Percentiles rank a stretch among this genome's conserved stretches.
Evolutionary conservation across 1,140 invertebrate genomes (phyloP).

Genomic region (Octopus sinensis): DNA sequence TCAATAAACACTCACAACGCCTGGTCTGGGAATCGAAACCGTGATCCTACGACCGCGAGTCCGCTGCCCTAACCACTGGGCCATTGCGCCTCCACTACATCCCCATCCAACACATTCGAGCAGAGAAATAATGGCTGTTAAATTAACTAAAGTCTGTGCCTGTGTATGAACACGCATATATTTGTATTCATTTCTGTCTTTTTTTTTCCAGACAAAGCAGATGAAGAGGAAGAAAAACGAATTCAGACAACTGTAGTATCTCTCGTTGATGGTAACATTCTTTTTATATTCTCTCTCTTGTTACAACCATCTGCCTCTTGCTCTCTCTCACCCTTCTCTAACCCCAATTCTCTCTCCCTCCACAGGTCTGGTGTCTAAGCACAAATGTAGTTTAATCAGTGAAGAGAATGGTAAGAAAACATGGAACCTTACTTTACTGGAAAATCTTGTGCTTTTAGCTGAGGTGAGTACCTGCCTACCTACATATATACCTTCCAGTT

Average conservation of each 20-base stretch:
- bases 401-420: conserved; percentile 29
- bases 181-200: neutral
- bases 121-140: too few relatives aligned
- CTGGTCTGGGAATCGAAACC: too few relatives aligned
- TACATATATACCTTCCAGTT: neutral
- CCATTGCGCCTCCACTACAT: too few relatives aligned
- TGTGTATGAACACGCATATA: neutral
- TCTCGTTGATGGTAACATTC: conserved; percentile 21
- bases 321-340: neutral
- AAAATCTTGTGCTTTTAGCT: conserved; percentile 41
- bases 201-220: conserved; percentile 23
- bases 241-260: conserved; percentile 23
- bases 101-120: too few relatives aligned
- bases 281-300: neutral
- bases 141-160: too few relatives aligned
- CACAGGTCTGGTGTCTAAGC: conserved; percentile 30
- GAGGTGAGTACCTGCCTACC: conserved; percentile 27
- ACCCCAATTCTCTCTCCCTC: conserved; percentile 6
- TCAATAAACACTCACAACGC: too few relatives aligned
- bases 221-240: conserved; percentile 30
- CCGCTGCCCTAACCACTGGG: too few relatives aligned
- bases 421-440: conserved; percentile 38
- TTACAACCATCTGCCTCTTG: neutral
- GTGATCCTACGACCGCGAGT: too few relatives aligned
- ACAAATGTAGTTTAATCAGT: conserved; percentile 29